phyloP scores from a whole-genome alignment of 2,888 invertebrate species.

The Stomorhina lunata region DNA sequence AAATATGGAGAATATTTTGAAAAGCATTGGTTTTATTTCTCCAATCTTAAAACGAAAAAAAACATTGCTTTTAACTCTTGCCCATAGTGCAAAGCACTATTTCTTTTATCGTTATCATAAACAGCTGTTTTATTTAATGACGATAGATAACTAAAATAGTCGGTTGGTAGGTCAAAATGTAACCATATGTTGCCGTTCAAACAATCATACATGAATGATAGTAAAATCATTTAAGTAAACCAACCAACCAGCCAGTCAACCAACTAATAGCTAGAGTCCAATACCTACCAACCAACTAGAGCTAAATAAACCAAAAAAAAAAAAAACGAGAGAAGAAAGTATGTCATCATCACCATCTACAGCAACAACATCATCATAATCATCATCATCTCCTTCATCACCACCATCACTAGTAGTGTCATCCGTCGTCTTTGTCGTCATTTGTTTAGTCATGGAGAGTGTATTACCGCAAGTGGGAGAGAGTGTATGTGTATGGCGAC shows the following conservation, averaged over 20 bases:
- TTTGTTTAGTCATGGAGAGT: conserved; percentile 32
- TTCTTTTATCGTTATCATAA: background rate
- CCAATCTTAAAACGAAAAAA: no score
- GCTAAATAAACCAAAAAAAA: conserved; percentile 28
- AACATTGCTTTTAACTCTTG: no score
- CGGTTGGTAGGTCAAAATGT: conserved; percentile 44
- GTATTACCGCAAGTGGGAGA: conserved; percentile 39
- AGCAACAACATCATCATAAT: conserved; percentile 14
- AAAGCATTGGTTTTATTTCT: no score
- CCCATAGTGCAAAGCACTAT: background rate
- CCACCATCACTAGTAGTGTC: background rate
- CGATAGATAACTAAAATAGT: background rate
- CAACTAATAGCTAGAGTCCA: conserved; percentile 18
- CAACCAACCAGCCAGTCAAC: conserved; percentile 14
- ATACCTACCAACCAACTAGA: conserved; percentile 14
- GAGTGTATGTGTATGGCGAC: conserved; percentile 51
- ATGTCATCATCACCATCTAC: conserved; percentile 37
- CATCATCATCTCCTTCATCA: background rate
- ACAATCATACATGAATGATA: background rate
- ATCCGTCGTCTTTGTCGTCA: conserved; percentile 31
- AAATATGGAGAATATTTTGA: no score
- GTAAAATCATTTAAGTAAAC: background rate
- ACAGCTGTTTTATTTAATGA: background rate
- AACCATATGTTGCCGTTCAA: background rate
- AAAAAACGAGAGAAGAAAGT: conserved; percentile 34